A percentile compares a stretch with the other conserved stretches of the same genome.
Evolutionary conservation across 1,140 invertebrate genomes (phyloP).

Genomic region (Trigoniulus corallinus): DNA sequence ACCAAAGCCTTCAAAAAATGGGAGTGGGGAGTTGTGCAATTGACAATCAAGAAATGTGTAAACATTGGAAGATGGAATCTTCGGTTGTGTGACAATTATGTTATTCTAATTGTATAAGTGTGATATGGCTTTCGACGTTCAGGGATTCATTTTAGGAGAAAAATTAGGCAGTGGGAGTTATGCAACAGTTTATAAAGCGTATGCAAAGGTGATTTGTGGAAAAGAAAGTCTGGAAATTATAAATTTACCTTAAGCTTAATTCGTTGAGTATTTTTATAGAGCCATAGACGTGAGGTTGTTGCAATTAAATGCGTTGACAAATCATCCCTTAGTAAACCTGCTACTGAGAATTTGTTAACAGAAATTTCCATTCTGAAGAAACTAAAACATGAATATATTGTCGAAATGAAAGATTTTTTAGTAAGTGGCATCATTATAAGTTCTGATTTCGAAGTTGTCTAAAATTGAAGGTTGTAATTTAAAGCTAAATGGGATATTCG

Average conservation of each 20-base stretch:
- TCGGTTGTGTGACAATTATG: too few relatives aligned
- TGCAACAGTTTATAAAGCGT: constrained; percentile 69
- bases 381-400: constrained; percentile 65
- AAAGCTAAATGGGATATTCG: constrained; percentile 12
- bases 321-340: constrained; percentile 47
- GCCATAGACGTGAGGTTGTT: constrained; percentile 41
- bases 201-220: constrained; percentile 53
- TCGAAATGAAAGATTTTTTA: constrained; percentile 64
- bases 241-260: too few relatives aligned
- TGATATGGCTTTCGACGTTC: too few relatives aligned
- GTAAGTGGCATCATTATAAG: too few relatives aligned
- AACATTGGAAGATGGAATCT: too few relatives aligned
- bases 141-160: constrained; percentile 48
- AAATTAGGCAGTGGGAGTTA: constrained; percentile 76
- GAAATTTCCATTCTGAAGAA: constrained; percentile 72
- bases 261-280: too few relatives aligned
- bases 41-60: too few relatives aligned
- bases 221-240: too few relatives aligned
- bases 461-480: not conserved
- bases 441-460: too few relatives aligned
- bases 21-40: too few relatives aligned
- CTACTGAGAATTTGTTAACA: constrained; percentile 62
- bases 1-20: too few relatives aligned
- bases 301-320: constrained; percentile 73
- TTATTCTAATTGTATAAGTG: too few relatives aligned